These are phyloP conservation scores for Hycleus cichorii DNA, from an alignment of 1,140 invertebrate genomes.

Conservation along the genomic window DNA sequence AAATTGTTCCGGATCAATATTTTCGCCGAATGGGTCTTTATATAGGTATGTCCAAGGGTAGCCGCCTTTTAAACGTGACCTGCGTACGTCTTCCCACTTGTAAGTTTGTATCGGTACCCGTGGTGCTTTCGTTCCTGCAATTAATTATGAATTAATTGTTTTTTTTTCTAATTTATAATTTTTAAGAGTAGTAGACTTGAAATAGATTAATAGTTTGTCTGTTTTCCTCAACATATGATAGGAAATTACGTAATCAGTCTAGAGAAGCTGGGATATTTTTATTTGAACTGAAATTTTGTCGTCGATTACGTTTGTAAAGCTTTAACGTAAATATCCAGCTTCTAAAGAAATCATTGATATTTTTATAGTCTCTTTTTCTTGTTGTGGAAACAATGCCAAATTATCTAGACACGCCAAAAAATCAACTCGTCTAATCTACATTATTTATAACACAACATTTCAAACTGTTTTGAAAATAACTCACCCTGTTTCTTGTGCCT, in stretches of 20 bases:
- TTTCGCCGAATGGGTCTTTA: conserved; percentile 33
- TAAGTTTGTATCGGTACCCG: conserved; percentile 59
- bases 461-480: neutral
- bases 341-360: too few relatives aligned
- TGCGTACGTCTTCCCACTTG: conserved; percentile 62
- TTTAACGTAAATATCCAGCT: too few relatives aligned
- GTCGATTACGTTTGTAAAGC: too few relatives aligned
- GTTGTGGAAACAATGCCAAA: neutral
- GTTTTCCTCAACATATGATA: neutral
- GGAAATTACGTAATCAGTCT: neutral
- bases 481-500: conserved; percentile 1
- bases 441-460: neutral
- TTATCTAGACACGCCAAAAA: neutral
- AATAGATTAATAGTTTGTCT: too few relatives aligned
- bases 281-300: neutral
- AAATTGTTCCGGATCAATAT: conserved; percentile 28
- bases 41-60: conserved; percentile 64
- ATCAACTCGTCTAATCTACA: neutral
- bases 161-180: neutral
- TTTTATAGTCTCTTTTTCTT: too few relatives aligned
- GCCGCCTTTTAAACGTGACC: conserved; percentile 49
- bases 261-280: neutral
- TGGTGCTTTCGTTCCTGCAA: conserved; percentile 41
- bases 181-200: neutral
- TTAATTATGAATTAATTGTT: neutral